Evolutionary conservation across 2,888 invertebrate species (phyloP), one percentile per base, ranked within the genome.

Genomic region (Escarpia spicata): DNA sequence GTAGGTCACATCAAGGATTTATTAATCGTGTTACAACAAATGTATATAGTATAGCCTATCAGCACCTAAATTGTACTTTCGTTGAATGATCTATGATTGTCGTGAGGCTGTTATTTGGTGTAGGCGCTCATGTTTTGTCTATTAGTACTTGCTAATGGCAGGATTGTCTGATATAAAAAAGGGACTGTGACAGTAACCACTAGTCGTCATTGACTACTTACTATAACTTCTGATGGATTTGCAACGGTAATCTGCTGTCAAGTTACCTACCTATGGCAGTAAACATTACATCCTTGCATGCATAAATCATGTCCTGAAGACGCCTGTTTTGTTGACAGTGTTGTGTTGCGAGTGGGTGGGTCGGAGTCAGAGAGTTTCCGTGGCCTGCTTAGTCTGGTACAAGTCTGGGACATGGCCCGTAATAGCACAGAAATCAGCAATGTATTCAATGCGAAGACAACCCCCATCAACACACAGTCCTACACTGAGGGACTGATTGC

Each of bases 401-500:
- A 91, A 26, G 37, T 31, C 91, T 91, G 91, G 91, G 44, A 91
- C 31, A 8, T 31, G 19, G 44, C 91, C 19, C 91, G 31, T 31
- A 91, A 91, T 8, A 91, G 37, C 91, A 91, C 91, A 6, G 8
- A 26, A 43, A 31, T 91, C 37, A 91, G 44, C 15, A 44, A 4
- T 19, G 31, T 91, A 44, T 31, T 91, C 91, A 91, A 43, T 43
- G 91, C 43, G 31, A 91, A 91, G 31, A 2, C n/a, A n/a, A 91
- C 91, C 26, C 3, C 43, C 91, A 91, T 91, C 43, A 37, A 2
- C 6, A 91, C 31, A 37, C 31, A n/a, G 26, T 91, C 91, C 44
- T 91, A 91, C 44, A 91, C 91, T 26, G 26, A 31, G 26, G 91
- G 91, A 19, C 91, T 91, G 91, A 91, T 31, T 91, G 91, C 91